Conservation (phyloP, 2,113 vertebrate genomes). For the Cryptotis parvus region DNA sequence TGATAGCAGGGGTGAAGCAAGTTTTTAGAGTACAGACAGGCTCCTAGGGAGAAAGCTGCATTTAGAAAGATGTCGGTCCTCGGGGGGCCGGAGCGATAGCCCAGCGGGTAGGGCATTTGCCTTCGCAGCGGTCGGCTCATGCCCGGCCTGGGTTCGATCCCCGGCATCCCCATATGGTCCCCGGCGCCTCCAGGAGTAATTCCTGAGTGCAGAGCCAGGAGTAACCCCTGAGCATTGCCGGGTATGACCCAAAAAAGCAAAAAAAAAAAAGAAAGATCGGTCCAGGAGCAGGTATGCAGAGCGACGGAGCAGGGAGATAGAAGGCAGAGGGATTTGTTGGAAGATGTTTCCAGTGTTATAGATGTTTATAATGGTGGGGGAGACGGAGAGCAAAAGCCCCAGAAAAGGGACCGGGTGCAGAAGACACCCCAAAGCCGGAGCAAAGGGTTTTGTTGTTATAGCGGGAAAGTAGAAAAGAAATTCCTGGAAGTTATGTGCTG, state of each 20-base stretch:
- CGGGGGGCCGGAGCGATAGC: not conserved
- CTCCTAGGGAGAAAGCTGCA: not conserved
- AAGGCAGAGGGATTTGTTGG: not conserved
- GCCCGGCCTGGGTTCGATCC: too few species aligned
- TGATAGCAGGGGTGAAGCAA: not conserved
- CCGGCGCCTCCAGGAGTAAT: too few species aligned
- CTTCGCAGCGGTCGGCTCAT: too few species aligned
- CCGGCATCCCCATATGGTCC: too few species aligned
- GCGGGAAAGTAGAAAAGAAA: not conserved
- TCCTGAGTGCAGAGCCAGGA: too few species aligned
- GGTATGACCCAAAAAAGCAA: too few species aligned
- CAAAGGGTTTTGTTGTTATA: not conserved
- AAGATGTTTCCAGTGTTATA: not conserved
- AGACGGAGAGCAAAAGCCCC: not conserved
- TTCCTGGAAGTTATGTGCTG: slow-evolving; percentile 39
- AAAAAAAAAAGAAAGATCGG: not conserved
- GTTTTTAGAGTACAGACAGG: not conserved
- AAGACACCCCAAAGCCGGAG: not conserved
- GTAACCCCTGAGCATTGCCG: too few species aligned
- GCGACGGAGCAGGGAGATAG: not conserved
- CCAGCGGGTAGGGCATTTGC: too few species aligned
- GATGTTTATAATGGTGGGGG: not conserved
- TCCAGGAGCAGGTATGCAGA: not conserved
- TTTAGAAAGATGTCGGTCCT: not conserved
- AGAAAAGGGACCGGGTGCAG: not conserved